Evolutionary conservation across 2,888 invertebrate genomes (phyloP).

Genomic region (Elmis aenea): DNA sequence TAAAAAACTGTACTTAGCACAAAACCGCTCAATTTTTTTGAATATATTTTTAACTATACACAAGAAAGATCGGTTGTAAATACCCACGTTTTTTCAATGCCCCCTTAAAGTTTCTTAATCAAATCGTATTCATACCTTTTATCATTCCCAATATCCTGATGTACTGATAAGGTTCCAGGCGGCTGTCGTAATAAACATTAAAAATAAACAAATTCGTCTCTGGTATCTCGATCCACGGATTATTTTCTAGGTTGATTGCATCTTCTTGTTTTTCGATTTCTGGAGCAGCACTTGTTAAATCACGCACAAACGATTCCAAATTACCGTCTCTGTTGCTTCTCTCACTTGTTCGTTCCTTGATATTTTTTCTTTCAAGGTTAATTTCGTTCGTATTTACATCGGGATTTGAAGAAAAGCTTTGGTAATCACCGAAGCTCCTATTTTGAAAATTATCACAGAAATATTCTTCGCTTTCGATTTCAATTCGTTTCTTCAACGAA

Average conservation of each 20-base stretch:
- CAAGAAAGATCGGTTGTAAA: too few species aligned
- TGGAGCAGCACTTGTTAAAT: constrained; percentile 1
- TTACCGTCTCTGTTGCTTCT: constrained; percentile 48
- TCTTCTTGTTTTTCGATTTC: neutral
- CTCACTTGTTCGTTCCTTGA: too few species aligned
- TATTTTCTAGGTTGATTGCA: neutral
- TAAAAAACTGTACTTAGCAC: too few species aligned
- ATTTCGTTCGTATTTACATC: too few species aligned
- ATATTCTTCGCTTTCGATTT: constrained; percentile 48
- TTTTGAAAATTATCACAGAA: constrained; percentile 34
- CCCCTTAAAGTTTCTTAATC: too few species aligned
- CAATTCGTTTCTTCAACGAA: constrained; percentile 53
- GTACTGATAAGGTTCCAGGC: constrained; percentile 24
- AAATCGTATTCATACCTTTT: constrained; percentile 31
- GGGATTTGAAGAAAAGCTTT: too few species aligned
- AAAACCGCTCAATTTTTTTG: too few species aligned
- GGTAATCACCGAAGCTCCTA: too few species aligned
- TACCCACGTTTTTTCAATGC: too few species aligned
- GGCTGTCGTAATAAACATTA: constrained; percentile 15
- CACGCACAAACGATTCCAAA: constrained; percentile 47
- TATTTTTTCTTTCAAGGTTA: too few species aligned
- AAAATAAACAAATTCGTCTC: constrained; percentile 14
- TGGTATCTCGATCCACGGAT: constrained; percentile 13
- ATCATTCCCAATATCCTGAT: constrained; percentile 38
- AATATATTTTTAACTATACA: too few species aligned